Evolutionary conservation across 2,797 vertebrate species (phyloP), one percentile per base, ranked within the genome.

Genomic region (Hybognathus amarus): DNA sequence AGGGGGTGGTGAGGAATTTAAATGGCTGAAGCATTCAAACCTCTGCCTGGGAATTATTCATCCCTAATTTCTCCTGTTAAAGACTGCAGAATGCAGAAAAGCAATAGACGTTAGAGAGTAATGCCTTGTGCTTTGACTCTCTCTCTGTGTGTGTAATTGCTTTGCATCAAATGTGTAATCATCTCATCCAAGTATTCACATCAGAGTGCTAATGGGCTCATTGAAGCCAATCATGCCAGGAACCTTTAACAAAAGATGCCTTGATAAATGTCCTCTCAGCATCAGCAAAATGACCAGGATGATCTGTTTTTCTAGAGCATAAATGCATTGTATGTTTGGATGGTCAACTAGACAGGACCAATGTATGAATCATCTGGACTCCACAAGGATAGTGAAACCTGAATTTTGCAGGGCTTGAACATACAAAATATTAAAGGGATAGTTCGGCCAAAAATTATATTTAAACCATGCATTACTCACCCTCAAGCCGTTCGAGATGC

Each of bases 101-200:
- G 47, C 73, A 64, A 77, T 54, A 50, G 42, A 73, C 12, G 66
- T 79, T 70, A 4, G 33, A 70, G 64, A 38, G 56, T 42, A 82
- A 87, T 66, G 20, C 42, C 15, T 76, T 36, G 42, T 59, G 73
- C 47, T 40, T 33, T 36, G 45, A 27, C 74, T 77, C 63, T 27
- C 24, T 61, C 27, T 61, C 77, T 24, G 47, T 54, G 0, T 59
- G 33, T 42, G 42, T 76, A 82, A 79, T 85, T 79, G 52, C 40
- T 79, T 83, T 59, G 22, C 50, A 79, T 67, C 67, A 40, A 77
- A 79, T 45, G 75, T 63, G 33, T 75, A 52, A 56, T 74, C 68
- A 71, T 79, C 77, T 79, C 18, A 54, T 54, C 22, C 45, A 54
- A 54, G 68, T 52, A 68, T 52, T 79, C 33, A 52, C 50, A 80